Evolutionary conservation across 2,797 vertebrate genomes (phyloP).

Genomic region (Cryptoblepharus egeriae): DNA sequence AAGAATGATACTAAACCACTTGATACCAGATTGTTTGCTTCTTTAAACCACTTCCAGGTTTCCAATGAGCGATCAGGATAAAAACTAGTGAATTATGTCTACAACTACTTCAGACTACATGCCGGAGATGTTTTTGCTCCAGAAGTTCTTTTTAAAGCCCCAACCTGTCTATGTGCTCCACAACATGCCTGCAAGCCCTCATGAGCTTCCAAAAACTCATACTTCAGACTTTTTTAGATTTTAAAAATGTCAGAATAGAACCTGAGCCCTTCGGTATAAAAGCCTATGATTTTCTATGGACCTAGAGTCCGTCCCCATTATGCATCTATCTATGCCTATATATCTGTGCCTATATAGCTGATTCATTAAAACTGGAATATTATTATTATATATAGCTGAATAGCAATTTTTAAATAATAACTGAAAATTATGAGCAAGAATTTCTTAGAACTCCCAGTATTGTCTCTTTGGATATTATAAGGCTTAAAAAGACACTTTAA

Average conservation of each 20-base stretch:
- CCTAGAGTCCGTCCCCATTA: no score
- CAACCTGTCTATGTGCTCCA: not conserved
- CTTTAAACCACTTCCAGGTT: not conserved
- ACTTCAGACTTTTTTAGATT: no score
- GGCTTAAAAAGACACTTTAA: not conserved
- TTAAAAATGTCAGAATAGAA: no score
- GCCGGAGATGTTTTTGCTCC: not conserved
- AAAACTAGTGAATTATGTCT: not conserved
- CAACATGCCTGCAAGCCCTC: not conserved
- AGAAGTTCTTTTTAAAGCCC: fast-evolving
- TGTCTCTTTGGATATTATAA: not conserved
- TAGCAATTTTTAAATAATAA: no score
- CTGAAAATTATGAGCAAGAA: no score
- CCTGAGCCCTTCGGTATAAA: no score
- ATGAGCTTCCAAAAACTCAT: not conserved
- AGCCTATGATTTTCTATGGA: no score
- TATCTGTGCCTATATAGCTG: no score
- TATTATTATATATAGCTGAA: no score
- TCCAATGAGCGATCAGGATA: not conserved
- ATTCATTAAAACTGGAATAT: no score
- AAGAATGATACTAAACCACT: not conserved
- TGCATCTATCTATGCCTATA: no score
- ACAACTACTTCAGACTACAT: not conserved
- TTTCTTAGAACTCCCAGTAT: not conserved
- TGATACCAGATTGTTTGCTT: not conserved